Evolutionary conservation across 2,113 vertebrate species (phyloP).

Genomic region (Lipophrys pholis): DNA sequence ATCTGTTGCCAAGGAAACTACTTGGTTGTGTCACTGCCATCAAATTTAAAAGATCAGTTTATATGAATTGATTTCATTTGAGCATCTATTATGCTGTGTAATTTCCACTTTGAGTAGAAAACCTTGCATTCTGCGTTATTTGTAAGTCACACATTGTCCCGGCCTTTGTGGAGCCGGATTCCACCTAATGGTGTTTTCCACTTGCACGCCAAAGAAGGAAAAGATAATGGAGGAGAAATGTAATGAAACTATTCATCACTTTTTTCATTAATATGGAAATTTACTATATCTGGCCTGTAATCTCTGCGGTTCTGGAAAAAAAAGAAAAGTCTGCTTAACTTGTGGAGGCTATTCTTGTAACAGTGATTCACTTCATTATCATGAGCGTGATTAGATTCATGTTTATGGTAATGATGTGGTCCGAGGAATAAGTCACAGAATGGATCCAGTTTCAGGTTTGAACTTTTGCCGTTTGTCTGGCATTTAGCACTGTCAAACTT

Average conservation of each 20-base stretch:
- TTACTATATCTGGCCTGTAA: neutral
- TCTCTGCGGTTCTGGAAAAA: constrained; percentile 19
- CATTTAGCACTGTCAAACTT: neutral
- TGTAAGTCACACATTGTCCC: no score
- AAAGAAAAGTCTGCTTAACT: constrained; percentile 18
- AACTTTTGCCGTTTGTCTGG: constrained; percentile 5
- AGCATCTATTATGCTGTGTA: no score
- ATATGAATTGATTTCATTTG: no score
- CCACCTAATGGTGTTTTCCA: no score
- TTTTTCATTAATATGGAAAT: constrained; percentile 22
- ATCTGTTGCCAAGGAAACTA: no score
- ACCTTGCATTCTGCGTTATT: no score
- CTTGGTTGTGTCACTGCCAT: no score
- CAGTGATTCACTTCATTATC: neutral
- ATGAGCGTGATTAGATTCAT: neutral
- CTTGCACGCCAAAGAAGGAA: neutral
- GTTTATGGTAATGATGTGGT: constrained; percentile 4
- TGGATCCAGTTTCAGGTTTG: constrained; percentile 2
- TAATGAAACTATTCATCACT: constrained; percentile 15
- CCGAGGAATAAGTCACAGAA: constrained; percentile 36
- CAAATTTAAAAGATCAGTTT: no score
- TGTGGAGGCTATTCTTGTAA: constrained; percentile 8
- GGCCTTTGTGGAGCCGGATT: no score
- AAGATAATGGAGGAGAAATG: neutral
- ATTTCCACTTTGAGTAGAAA: no score